A percentile compares a stretch with the other conserved stretches of the same genome.
Evolutionary conservation across 2,113 vertebrate species (phyloP).

Genomic region (Ammodytes dubius): DNA sequence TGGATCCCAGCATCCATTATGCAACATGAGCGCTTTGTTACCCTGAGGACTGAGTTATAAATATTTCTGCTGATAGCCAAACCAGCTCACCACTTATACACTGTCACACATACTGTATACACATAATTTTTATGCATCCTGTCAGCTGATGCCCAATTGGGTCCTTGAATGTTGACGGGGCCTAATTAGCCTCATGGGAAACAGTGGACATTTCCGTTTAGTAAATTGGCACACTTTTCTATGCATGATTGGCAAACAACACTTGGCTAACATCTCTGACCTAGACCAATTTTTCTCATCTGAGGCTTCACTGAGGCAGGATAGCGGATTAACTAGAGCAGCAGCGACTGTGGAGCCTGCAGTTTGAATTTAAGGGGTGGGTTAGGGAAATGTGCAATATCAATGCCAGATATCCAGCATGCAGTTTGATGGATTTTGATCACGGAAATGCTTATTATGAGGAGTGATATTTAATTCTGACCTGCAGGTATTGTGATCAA

Average conservation of each 20-base stretch:
- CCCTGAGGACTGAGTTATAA: background rate
- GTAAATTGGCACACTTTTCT: too few relatives aligned
- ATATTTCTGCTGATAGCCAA: background rate
- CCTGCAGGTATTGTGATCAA: slow-evolving; percentile 25
- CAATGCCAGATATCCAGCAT: background rate
- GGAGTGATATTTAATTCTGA: background rate
- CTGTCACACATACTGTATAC: background rate
- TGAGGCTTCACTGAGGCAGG: slow-evolving; percentile 5
- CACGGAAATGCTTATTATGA: slow-evolving; percentile 2
- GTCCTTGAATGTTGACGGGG: background rate
- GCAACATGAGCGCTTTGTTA: background rate
- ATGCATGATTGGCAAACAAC: background rate
- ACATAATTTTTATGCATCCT: background rate
- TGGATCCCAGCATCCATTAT: slow-evolving; percentile 4
- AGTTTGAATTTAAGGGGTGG: slow-evolving; percentile 3
- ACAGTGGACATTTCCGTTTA: too few relatives aligned
- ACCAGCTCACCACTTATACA: background rate
- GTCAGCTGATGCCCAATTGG: slow-evolving; percentile 17
- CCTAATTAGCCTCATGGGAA: slow-evolving; percentile 5
- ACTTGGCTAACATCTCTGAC: slow-evolving; percentile 34
- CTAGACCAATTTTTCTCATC: slow-evolving; percentile 15
- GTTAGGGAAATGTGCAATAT: background rate
- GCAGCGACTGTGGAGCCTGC: background rate
- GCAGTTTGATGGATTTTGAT: slow-evolving; percentile 23
- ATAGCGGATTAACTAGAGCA: slow-evolving; percentile 1